Conservation (phyloP, 2,113 vertebrate species). For the Rynchops niger region DNA sequence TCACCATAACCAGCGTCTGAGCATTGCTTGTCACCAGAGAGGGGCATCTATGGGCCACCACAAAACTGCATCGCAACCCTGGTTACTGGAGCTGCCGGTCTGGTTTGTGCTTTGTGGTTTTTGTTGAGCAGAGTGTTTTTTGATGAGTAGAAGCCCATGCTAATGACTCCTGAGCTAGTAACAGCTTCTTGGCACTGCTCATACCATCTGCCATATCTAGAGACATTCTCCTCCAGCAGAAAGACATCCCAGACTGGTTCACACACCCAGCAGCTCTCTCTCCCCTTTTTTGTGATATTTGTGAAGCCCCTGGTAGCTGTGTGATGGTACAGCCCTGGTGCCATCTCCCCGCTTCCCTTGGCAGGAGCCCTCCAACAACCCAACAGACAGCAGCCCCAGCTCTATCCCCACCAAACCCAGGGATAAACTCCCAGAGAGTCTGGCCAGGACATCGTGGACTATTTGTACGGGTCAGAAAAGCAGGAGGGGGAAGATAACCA, state of each 20-base stretch:
- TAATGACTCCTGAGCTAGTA: background rate
- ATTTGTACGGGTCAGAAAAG: background rate
- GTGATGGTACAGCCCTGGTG: background rate
- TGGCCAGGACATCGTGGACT: background rate
- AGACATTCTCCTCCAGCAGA: background rate
- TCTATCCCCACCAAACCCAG: background rate
- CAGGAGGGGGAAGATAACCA: background rate
- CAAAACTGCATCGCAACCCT: background rate
- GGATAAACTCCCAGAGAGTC: background rate
- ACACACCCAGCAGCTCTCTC: background rate
- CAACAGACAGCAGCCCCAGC: accelerated
- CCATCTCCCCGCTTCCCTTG: background rate
- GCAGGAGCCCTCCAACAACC: background rate
- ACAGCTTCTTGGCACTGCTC: background rate
- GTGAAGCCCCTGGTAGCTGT: background rate
- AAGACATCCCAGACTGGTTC: background rate
- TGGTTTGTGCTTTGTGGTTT: background rate
- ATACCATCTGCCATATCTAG: background rate
- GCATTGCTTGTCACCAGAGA: background rate
- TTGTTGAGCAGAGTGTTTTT: background rate
- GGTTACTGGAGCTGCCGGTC: background rate
- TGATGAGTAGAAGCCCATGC: background rate
- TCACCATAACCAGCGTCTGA: background rate
- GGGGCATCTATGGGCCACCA: accelerated
- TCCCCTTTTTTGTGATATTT: background rate